Base-by-base conservation (phyloP, 2,113 vertebrate genomes). In the Serilophus lunatus region DNA sequence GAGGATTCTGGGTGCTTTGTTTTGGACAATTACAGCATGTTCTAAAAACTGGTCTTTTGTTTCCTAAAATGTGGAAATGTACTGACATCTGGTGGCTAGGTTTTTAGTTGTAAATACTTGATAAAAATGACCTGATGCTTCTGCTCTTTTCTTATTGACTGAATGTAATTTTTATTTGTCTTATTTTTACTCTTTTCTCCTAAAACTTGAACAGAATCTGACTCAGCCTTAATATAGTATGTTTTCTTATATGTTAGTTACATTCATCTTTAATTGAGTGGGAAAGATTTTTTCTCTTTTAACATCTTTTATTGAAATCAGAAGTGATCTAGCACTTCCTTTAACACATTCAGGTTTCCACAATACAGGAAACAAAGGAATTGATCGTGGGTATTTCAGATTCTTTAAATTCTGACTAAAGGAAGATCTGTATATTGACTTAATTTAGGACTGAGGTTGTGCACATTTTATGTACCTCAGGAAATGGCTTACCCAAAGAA, bases 71-170 rank as follows among this genome's bases (percentile, higher is more conserved):
- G 17, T 90, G 94, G 86, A 82, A 59, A 64, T 78, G 28, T 82
- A 84, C 74, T 96, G 97, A 96, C 98, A 97, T 64, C 98, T 74
- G 54, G 97, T 98, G 98, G 97, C 61, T 26, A 13, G 15, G 3
- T 2, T 83, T 89, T 82, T 51, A 66, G 28, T 76, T 93, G 31
- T 28, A 57, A 71, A 40, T 76, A 18, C 23, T 69, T 74, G 10
- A 10, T 54, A 42, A 88, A 69, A 88, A 68, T 11, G 20, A 80
- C 13, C 3, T 47, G 36, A 44, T 44, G 45, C 1, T 6, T 1
- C 1, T 2, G 3, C 14, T 3, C 13, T 66, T 87, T 63, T 80
- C 18, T n/a, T 66, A 29, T 69, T 38, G 36, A 45, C 12, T 44
- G 12, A 65, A 28, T 36, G 13, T 42, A 50, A 12, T 69, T 68